Percentiles rank a stretch among this genome's conserved stretches.
Evolutionary conservation across 2,113 vertebrate genomes (phyloP).

Genomic region (Calidris pygmaea): DNA sequence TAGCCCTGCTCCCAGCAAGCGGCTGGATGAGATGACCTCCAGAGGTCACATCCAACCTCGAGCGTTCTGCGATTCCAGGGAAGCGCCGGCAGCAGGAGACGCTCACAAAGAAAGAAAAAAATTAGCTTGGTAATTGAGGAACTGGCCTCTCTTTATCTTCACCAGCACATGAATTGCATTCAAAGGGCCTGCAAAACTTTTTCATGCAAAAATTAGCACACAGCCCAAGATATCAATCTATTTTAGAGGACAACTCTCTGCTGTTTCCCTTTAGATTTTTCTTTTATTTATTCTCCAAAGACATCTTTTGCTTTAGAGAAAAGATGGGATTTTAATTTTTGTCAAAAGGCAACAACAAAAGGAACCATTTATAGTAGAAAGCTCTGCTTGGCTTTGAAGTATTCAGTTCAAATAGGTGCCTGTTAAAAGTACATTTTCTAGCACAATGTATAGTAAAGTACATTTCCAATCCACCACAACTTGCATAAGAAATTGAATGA

Average conservation of each 20-base stretch:
- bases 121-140: constrained; percentile 36
- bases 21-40: background rate
- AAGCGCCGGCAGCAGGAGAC: background rate
- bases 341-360: constrained; percentile 46
- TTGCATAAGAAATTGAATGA: background rate
- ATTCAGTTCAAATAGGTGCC: background rate
- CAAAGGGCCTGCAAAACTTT: constrained; percentile 17
- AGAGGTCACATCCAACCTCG: background rate
- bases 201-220: constrained; percentile 22
- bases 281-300: constrained; percentile 53
- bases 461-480: background rate
- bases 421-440: background rate
- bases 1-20: background rate
- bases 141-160: background rate
- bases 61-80: background rate
- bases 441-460: background rate
- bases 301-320: background rate
- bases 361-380: constrained; percentile 22
- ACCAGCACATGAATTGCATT: background rate
- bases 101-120: background rate
- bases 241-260: constrained; percentile 23
- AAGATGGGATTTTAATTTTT: constrained; percentile 53
- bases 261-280: constrained; percentile 12
- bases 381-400: constrained; percentile 39
- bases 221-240: constrained; percentile 30